Evolutionary conservation across 2,113 vertebrate species (phyloP), one percentile per base, ranked within the genome.

Genomic region (Cebus imitator): DNA sequence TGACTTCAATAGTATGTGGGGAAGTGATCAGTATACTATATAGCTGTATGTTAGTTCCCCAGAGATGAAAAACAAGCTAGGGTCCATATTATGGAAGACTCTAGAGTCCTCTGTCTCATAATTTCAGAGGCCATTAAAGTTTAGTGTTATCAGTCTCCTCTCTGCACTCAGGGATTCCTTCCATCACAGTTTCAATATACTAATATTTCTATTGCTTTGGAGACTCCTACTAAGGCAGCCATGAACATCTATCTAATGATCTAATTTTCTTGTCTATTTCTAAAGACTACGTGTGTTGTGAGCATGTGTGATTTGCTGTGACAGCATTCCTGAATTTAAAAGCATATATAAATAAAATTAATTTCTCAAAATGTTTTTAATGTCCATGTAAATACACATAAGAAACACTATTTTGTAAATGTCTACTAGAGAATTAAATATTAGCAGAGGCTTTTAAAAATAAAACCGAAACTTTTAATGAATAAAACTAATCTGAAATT

Each of bases 291-390:
- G 27, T 16, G 64, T 66, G 64, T 35, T 32, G 45, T 70, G 27
- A 35, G 9, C 21, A 1, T 43, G 57, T 73, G 66, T 61, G 43
- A 96, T 75, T 70, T 79, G 30, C 18, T 58, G 52, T 85, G 70
- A 93, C 11, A 43, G 48, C 92, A 85, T 93, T 61, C 10, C 37
- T n/a, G 70, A 27, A 61, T 81, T 58, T 91, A 92, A 79, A 58
- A 81, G 79, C 13, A 82, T 55, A 32, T 91, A 61, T 73, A 40
- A 78, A 86, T 87, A 83, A 76, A 40, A 90, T 37, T n/a, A 73
- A 96, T 21, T 95, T 83, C 50, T 95, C 43, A 80, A 97, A 92
- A 94, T 90, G 50, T 70, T 94, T 94, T 35, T 94, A 94, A 91
- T 87, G 17, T 73, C 48, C 95, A 75, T 17, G 14, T 23, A 94